Evolutionary conservation across 2,113 vertebrate species (phyloP).

Genomic region (Grus americana): DNA sequence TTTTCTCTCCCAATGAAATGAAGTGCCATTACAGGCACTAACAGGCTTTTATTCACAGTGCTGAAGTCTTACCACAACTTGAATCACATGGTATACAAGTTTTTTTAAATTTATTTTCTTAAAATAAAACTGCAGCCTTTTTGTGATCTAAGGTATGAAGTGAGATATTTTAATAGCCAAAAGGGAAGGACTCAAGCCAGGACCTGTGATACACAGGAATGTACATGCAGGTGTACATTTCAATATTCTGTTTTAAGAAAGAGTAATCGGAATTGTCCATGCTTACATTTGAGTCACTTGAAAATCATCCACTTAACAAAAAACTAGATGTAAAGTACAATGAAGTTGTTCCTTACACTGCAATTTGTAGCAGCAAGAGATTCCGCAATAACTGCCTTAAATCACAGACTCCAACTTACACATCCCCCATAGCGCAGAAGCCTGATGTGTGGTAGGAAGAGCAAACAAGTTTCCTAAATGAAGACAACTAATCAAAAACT

Average conservation of each 20-base stretch:
- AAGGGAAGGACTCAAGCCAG: background rate
- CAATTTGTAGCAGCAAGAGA: background rate
- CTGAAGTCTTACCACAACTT: background rate
- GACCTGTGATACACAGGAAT: background rate
- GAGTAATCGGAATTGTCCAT: background rate
- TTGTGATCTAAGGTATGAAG: background rate
- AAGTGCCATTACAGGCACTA: background rate
- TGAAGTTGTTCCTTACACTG: background rate
- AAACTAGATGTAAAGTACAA: background rate
- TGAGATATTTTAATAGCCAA: background rate
- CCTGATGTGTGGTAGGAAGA: background rate
- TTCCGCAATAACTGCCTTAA: background rate
- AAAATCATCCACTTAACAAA: background rate
- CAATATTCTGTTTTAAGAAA: background rate
- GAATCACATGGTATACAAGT: background rate
- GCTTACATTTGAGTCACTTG: background rate
- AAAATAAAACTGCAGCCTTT: background rate
- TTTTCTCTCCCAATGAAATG: background rate
- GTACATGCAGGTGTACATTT: background rate
- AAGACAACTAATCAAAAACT: background rate
- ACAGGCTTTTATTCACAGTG: background rate
- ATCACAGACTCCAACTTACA: background rate
- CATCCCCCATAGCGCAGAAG: background rate
- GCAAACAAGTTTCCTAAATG: background rate
- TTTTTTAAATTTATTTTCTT: background rate